A percentile compares a stretch with the other conserved stretches of the same genome.
Conservation (phyloP, 2,113 vertebrate genomes). For the Gambusia affinis region DNA sequence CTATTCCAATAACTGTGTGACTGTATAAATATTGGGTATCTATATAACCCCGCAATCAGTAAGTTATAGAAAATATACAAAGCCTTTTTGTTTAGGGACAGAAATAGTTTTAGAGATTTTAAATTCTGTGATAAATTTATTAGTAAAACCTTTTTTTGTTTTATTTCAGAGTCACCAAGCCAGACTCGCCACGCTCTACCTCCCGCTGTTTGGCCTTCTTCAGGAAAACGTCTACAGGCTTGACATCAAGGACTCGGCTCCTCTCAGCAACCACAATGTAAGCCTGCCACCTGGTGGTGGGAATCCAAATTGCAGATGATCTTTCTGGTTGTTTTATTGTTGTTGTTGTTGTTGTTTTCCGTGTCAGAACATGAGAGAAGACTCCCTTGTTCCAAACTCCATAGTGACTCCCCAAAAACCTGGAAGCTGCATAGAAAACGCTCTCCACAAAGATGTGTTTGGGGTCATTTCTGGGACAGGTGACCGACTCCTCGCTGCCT, state of each 20-base stretch:
- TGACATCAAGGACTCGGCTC: conserved; percentile 87
- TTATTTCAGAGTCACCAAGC: conserved; percentile 91
- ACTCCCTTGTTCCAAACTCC: conserved; percentile 77
- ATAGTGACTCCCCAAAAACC: conserved; percentile 88
- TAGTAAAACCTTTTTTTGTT: neutral
- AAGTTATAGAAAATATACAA: no score
- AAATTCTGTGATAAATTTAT: no score
- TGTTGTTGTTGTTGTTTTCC: neutral
- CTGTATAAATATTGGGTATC: no score
- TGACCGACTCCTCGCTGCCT: conserved; percentile 38
- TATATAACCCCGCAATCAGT: no score
- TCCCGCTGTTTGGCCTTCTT: conserved; percentile 93
- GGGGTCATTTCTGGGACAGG: conserved; percentile 95
- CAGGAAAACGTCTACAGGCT: conserved; percentile 93
- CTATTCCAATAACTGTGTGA: no score
- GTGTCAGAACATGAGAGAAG: conserved; percentile 85
- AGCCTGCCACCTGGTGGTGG: conserved; percentile 59
- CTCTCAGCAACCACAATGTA: conserved; percentile 85
- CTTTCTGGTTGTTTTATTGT: neutral
- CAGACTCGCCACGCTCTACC: conserved; percentile 93
- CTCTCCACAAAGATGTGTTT: conserved; percentile 92
- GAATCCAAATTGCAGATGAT: conserved; percentile 1
- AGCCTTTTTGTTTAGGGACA: no score
- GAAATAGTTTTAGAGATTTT: no score
- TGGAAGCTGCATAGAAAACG: conserved; percentile 85